Conservation (phyloP, 2,888 invertebrate species). For the Zaprionus bogoriensis region DNA sequence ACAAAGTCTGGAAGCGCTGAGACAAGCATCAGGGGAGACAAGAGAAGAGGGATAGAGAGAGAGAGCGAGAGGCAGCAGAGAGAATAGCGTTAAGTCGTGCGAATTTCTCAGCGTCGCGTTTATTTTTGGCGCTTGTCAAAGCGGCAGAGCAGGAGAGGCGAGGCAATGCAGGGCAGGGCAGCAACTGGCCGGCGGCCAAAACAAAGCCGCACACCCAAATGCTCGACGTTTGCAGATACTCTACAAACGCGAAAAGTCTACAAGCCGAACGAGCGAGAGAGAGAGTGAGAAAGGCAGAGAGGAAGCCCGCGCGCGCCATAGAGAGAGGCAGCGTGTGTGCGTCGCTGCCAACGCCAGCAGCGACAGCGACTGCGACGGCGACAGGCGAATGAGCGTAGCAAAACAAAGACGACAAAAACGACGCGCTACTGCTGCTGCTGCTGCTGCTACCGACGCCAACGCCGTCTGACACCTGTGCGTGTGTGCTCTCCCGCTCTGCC, state of each 20-base stretch:
- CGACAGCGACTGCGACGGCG: constrained; percentile 20
- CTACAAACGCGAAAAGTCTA: constrained; percentile 51
- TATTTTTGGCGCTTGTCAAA: constrained; percentile 54
- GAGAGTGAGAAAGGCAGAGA: constrained; percentile 11
- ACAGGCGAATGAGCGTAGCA: constrained; percentile 15
- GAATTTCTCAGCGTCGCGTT: constrained; percentile 43
- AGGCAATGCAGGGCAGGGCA: too few species aligned
- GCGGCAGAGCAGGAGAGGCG: constrained; percentile 2
- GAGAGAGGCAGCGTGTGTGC: constrained; percentile 14
- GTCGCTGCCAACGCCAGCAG: constrained; percentile 28
- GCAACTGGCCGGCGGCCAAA: constrained; percentile 61
- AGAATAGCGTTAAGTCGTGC: not conserved
- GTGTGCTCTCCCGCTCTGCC: constrained; percentile 2
- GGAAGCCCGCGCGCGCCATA: too few species aligned
- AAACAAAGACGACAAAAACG: constrained; percentile 47
- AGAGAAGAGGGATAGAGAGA: not conserved
- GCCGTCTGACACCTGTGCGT: constrained; percentile 62
- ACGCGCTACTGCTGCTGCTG: too few species aligned
- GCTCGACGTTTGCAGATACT: constrained; percentile 33
- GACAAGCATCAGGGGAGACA: constrained; percentile 9
- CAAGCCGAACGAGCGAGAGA: constrained; percentile 22
- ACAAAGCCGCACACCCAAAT: constrained; percentile 51
- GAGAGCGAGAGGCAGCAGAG: not conserved
- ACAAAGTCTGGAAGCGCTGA: too few species aligned
- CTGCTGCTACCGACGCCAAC: constrained; percentile 15